Conservation (phyloP, 92 coral and sea anemone species). For the Phenganax subtilis region DNA sequence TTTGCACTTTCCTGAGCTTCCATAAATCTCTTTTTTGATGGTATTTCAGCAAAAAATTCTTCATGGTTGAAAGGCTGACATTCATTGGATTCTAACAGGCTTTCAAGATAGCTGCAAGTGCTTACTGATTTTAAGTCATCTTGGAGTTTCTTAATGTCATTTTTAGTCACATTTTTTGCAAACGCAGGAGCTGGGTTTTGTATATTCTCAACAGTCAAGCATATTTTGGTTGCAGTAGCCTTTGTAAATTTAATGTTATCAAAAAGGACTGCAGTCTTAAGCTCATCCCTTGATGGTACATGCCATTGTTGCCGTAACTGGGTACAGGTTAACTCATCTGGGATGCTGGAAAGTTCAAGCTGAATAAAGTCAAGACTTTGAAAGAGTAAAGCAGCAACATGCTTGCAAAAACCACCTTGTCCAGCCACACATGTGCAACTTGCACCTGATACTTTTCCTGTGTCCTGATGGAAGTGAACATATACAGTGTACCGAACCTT, state of each 20-base stretch:
- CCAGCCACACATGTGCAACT: conserved; percentile 21
- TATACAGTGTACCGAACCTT: conserved; percentile 3
- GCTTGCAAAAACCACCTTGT: conserved; percentile 4
- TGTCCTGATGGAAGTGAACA: conserved; percentile 4
- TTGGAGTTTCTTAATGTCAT: conserved; percentile 15
- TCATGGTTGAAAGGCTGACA: conserved; percentile 6
- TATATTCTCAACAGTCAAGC: not conserved
- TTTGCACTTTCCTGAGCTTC: conserved; percentile 28
- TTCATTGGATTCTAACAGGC: conserved; percentile 31
- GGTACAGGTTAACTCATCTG: conserved; percentile 40
- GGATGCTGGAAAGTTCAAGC: conserved; percentile 28
- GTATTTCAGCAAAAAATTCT: not conserved
- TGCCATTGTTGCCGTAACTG: conserved; percentile 35
- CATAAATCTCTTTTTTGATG: not conserved
- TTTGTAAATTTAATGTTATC: conserved; percentile 21
- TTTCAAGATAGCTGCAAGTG: conserved; percentile 11
- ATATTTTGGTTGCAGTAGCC: not conserved
- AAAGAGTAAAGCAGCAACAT: conserved; percentile 36
- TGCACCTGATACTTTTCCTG: conserved; percentile 14
- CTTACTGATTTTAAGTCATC: conserved; percentile 26
- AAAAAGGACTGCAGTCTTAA: conserved; percentile 28
- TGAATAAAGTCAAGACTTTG: conserved; percentile 37
- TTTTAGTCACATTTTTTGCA: conserved; percentile 10
- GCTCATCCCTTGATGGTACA: conserved; percentile 20
- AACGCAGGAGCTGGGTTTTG: conserved; percentile 35